phyloP scores from a whole-genome alignment of 2,113 vertebrate species.

The Mus pahari region DNA sequence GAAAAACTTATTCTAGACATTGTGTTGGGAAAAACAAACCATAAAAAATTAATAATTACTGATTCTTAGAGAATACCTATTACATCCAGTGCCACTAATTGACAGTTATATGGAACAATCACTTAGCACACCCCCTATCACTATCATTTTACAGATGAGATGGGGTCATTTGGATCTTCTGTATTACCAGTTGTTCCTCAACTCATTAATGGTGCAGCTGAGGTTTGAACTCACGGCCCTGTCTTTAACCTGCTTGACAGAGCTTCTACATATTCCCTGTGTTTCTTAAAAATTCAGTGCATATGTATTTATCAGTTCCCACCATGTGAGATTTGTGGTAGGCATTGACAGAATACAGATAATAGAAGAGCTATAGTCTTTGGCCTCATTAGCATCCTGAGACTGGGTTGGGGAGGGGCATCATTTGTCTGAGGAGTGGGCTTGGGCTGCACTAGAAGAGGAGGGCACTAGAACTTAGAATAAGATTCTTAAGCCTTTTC shows the following conservation, averaged over 20 bases:
- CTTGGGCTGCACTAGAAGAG: not conserved
- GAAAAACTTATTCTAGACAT: constrained; percentile 5
- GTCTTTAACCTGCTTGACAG: not conserved
- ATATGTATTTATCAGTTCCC: not conserved
- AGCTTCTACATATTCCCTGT: not conserved
- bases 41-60: not conserved
- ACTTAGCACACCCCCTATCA: not conserved
- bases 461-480: not conserved
- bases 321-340: not conserved
- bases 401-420: not conserved
- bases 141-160: constrained; percentile 36
- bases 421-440: not conserved
- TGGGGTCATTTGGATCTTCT: not conserved
- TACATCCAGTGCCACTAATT: not conserved
- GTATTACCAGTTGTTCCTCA: not conserved
- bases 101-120: not conserved
- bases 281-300: not conserved
- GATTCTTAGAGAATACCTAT: not conserved
- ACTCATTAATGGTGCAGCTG: not conserved
- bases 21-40: not conserved
- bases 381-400: not conserved
- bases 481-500: not conserved
- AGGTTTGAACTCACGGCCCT: not conserved
- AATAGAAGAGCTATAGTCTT: not conserved
- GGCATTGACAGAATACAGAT: not conserved